Evolutionary conservation across 2,888 invertebrate genomes (phyloP), one percentile per base, ranked within the genome.

Genomic region (Stenodema calcarata): DNA sequence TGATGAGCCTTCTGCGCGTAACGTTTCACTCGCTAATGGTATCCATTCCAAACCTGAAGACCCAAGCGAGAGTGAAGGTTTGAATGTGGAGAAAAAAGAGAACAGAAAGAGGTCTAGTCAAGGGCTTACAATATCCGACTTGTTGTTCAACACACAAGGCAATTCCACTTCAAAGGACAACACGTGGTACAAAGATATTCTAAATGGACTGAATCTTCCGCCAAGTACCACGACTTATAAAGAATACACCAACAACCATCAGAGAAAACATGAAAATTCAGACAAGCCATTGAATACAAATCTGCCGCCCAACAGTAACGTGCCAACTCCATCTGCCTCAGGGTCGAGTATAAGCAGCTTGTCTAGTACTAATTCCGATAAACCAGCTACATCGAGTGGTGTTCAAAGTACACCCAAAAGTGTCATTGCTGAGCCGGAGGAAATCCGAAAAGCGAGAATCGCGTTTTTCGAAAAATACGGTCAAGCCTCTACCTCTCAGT

Each of bases 401-500:
- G 23, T 27, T 14, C 44, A 73, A 28, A 27, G 44, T 1, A 14
- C 84, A 16, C 23, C 73, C 0, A 84, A 44, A 18, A 73, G 30
- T 28, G 84, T 73, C 23, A 44, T 73, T 18, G 50, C 73, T n/a
- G 86, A 86, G 28, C 44, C 87, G 16, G 87, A 88, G 47, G 87
- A 87, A 89, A 89, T 92, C 14, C 89, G 91, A 84, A 90, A 90
- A 89, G 91, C 91, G 42, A 89, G 92, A 78, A 85, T 92, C 54
- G 91, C 91, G 41, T 91, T 91, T 89, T 92, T 92, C 89, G 89
- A 87, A 35, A 89, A 85, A 44, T 84, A 73, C n/a, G 44, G 70
- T 0, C 42, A 41, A 69, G 9, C 35, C 16, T 62, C 44, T 6
- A 62, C 69, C 4, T 28, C 30, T 70, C 18, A 62, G 23, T 9